These are phyloP conservation scores for Propithecus coquereli DNA, from an alignment of 2,113 vertebrate genomes.

Conservation along the genomic window DNA sequence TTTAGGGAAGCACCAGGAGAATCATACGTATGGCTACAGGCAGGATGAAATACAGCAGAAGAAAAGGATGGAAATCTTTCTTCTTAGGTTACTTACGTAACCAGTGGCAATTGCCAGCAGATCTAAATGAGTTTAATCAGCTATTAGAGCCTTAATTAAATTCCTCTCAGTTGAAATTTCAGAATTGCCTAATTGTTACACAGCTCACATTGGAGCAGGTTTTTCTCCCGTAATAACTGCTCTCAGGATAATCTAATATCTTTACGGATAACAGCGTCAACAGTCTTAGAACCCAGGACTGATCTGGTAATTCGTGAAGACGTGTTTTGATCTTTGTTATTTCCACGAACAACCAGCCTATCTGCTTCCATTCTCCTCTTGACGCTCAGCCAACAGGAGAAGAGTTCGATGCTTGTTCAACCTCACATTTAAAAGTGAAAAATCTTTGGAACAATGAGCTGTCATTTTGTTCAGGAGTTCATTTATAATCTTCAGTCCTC, in stretches of 20 bases:
- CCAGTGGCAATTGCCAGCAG: constrained; percentile 60
- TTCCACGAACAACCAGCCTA: neutral
- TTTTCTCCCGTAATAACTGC: constrained; percentile 31
- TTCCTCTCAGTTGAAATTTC: constrained; percentile 75
- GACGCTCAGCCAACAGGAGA: neutral
- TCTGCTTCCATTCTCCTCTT: neutral
- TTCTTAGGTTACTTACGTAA: constrained; percentile 67
- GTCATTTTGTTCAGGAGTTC: neutral
- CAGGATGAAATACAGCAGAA: neutral
- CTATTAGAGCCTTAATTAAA: constrained; percentile 77
- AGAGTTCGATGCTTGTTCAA: neutral
- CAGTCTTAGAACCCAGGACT: neutral
- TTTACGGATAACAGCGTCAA: neutral
- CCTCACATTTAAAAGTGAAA: neutral
- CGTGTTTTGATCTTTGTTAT: neutral
- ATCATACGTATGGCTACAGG: neutral
- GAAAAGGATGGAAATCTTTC: constrained; percentile 12
- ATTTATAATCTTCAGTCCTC: neutral
- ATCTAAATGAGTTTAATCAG: constrained; percentile 74
- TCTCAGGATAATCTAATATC: constrained; percentile 57
- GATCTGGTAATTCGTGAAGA: neutral
- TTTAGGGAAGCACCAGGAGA: neutral
- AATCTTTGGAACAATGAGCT: neutral
- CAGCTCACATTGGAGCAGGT: constrained; percentile 53
- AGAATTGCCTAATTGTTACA: constrained; percentile 74